Evolutionary conservation across 2,113 vertebrate genomes (phyloP).

Genomic region (Natator depressus): DNA sequence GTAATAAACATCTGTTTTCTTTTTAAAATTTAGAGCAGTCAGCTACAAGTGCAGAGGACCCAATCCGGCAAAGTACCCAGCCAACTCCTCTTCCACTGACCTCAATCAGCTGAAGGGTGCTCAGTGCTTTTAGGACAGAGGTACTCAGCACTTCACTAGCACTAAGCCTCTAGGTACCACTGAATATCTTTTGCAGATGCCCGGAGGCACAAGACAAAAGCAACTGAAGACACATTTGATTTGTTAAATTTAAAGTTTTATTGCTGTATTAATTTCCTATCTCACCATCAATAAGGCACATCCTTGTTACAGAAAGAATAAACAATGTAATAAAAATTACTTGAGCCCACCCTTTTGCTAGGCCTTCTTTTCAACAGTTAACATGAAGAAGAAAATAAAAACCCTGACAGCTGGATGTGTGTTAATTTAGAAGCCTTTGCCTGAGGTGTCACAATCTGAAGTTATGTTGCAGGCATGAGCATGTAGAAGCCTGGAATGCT

Average conservation of each 20-base stretch:
- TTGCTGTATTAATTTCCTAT: conserved; percentile 43
- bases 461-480: conserved; percentile 39
- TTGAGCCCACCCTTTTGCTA: not conserved
- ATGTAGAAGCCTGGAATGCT: conserved; percentile 70
- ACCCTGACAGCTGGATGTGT: conserved; percentile 53
- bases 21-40: not conserved
- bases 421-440: conserved; percentile 40
- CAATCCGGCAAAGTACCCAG: not conserved
- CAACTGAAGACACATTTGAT: conserved; percentile 27
- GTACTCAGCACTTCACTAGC: not conserved
- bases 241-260: conserved; percentile 52
- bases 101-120: not conserved
- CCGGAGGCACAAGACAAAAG: conserved; percentile 42
- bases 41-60: not conserved
- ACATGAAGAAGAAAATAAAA: not conserved
- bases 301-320: conserved; percentile 41
- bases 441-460: not conserved
- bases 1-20: conserved; percentile 22
- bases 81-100: not conserved
- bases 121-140: not conserved
- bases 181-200: conserved; percentile 46
- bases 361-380: conserved; percentile 35
- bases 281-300: conserved; percentile 43
- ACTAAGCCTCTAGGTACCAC: not conserved
- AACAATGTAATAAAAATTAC: conserved; percentile 44